Base-by-base conservation (phyloP, 2,797 vertebrate genomes). In the Rhinogobio ventralis region DNA sequence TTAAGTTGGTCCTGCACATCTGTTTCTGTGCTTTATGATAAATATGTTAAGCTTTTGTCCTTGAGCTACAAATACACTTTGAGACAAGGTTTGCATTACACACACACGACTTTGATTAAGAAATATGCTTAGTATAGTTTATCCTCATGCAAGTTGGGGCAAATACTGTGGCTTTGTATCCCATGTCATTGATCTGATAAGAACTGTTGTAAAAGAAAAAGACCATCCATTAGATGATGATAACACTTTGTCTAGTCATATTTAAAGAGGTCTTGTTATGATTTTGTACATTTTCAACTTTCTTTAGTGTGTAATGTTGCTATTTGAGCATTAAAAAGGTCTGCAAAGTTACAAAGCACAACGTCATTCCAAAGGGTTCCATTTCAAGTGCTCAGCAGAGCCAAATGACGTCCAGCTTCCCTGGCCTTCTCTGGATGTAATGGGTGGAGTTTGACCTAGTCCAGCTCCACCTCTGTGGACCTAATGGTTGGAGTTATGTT, bases 21-120 rank as follows among this genome's bases (percentile, higher is more conserved):
- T 86, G 85, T 69, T 72, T 66, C 76, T 78, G 28, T 69, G 71
- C 57, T 55, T 84, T 55, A 73, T 80, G 80, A 85, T 77, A 69
- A 89, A 85, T 77, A 82, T 72, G 45, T 76, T 57, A 28, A 86
- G 71, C 81, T 82, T 28, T 80, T 19, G 42, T 86, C 80, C 80
- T 79, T 62, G 33, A 82, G 84, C 79, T 85, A 36, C 36, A 83
- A 74, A 83, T 45, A 68, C 83, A 68, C 55, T 14, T 53, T 33
- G 19, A 30, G 10, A 73, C 49, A 83, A n/a, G 14, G 33, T 85
- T 62, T 42, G 53, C 73, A 72, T 60, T 46, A 68, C 69, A 77
- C 42, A 83, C 42, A 68, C 72, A 55, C n/a, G 25, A 51, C 25
- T 19, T 71, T 49, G 28, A 46, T 36, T 17, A 81, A 57, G 28